Evolutionary conservation across 2,888 invertebrate genomes (phyloP).

Genomic region (Aleiodes alternator): DNA sequence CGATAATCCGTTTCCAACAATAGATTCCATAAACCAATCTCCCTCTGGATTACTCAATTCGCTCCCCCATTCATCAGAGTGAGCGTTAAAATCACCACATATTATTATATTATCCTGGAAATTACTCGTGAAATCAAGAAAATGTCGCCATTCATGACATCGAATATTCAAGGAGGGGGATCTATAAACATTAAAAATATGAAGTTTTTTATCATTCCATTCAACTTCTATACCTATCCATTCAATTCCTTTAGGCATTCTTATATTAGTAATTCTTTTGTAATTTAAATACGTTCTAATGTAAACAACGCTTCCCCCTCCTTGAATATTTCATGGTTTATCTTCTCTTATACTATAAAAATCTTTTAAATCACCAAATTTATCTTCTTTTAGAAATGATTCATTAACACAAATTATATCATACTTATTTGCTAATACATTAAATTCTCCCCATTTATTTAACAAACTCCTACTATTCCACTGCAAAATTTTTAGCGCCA

Average conservation of each 20-base stretch:
- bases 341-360: background rate
- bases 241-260: background rate
- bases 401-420: constrained; percentile 2
- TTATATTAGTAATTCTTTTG: background rate
- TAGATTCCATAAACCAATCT: no score
- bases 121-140: background rate
- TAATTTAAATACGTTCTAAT: background rate
- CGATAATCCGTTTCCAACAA: no score
- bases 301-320: background rate
- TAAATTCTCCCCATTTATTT: constrained; percentile 8
- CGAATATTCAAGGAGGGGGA: background rate
- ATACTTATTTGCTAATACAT: background rate
- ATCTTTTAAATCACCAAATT: background rate
- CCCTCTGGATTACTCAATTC: background rate
- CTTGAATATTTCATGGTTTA: background rate
- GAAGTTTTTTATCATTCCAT: background rate
- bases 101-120: background rate
- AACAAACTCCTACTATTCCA: background rate
- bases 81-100: constrained; percentile 2
- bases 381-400: background rate
- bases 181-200: background rate
- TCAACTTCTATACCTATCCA: background rate
- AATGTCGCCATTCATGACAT: background rate
- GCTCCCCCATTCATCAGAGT: background rate
- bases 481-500: background rate